Conservation (phyloP, 2,888 invertebrate species). For the Sphecodes monilicornis region DNA sequence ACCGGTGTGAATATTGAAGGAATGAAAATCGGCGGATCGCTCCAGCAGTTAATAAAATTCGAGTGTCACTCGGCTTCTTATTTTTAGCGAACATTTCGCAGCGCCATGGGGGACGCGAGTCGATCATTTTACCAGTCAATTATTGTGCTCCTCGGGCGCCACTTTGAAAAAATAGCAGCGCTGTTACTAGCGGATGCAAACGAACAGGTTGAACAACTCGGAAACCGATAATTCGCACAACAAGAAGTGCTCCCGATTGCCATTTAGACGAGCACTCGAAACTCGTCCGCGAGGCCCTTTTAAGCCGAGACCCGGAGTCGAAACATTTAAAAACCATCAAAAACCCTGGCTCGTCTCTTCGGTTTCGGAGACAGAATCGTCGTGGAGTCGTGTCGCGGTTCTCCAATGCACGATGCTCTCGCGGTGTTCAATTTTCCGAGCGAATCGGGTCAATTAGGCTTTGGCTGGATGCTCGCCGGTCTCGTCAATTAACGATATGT, state of each 20-base stretch:
- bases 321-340: constrained; percentile 21
- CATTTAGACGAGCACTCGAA: constrained; percentile 20
- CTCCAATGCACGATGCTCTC: not conserved
- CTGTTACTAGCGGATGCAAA: not conserved
- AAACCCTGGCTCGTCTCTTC: not conserved
- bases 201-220: constrained; percentile 16
- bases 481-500: constrained; percentile 43
- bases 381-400: not conserved
- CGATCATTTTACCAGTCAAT: constrained; percentile 14
- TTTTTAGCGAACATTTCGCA: constrained; percentile 2
- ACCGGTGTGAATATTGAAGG: constrained; percentile 2
- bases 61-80: constrained; percentile 10
- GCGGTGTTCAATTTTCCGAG: not conserved
- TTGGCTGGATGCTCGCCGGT: constrained; percentile 3
- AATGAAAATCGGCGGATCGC: constrained; percentile 2
- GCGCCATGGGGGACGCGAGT: not conserved
- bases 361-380: not conserved
- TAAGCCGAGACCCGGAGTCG: constrained; percentile 8
- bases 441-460: constrained; percentile 40
- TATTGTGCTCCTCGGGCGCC: constrained; percentile 10
- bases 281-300: constrained; percentile 8
- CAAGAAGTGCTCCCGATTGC: constrained; percentile 12
- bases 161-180: constrained; percentile 17
- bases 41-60: not conserved
- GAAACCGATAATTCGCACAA: constrained; percentile 15